Conservation (phyloP, 1,140 invertebrate species). For the Drusus annulatus region DNA sequence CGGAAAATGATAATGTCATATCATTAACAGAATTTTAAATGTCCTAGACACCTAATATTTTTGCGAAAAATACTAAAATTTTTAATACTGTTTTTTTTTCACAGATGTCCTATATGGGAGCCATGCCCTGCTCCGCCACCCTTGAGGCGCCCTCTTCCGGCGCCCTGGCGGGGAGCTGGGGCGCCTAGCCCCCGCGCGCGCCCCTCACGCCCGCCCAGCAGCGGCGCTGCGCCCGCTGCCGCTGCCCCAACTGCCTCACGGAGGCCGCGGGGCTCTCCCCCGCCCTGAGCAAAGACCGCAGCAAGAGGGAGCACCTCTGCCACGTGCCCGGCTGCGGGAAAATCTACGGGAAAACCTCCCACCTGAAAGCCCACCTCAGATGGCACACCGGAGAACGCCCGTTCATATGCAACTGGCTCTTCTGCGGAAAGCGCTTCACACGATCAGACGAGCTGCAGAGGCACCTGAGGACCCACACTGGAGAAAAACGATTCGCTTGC, state of each 20-base stretch:
- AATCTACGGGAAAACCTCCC: slow-evolving; percentile 93
- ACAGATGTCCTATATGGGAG: slow-evolving; percentile 44
- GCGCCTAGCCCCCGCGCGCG: not conserved
- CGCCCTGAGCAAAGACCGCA: slow-evolving; percentile 74
- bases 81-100: not conserved
- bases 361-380: slow-evolving; percentile 88
- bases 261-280: slow-evolving; percentile 75
- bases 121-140: slow-evolving; percentile 43
- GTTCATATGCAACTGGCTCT: slow-evolving; percentile 84
- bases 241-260: slow-evolving; percentile 81
- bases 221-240: slow-evolving; percentile 75
- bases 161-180: slow-evolving; percentile 16
- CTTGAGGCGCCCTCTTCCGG: slow-evolving; percentile 23
- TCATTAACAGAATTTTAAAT: too few relatives aligned
- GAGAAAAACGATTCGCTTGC: slow-evolving; percentile 86
- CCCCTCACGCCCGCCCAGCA: slow-evolving; percentile 62
- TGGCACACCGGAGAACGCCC: slow-evolving; percentile 88
- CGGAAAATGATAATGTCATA: too few relatives aligned
- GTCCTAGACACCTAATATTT: too few relatives aligned
- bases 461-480: slow-evolving; percentile 86
- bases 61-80: too few relatives aligned
- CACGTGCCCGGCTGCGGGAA: slow-evolving; percentile 93
- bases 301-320: slow-evolving; percentile 88
- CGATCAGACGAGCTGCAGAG: slow-evolving; percentile 91
- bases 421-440: slow-evolving; percentile 90